Percentiles rank a stretch among this genome's conserved stretches.
Evolutionary conservation across 1,140 invertebrate genomes (phyloP).

Genomic region (Solen grandis): DNA sequence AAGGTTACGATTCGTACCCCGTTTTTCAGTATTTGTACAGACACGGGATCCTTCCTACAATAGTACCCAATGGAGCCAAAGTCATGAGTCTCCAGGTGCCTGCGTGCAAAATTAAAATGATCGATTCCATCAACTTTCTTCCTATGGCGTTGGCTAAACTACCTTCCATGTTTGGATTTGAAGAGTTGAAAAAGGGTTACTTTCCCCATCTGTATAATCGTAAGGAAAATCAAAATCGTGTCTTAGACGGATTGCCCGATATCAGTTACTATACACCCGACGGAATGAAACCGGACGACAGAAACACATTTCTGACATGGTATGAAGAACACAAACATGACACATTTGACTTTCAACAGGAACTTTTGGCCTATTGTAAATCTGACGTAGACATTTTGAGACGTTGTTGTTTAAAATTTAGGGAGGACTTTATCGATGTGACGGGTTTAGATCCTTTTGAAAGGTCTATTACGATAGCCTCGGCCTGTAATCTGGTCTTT

Average conservation of each 20-base stretch:
- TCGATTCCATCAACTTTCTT: slow-evolving; percentile 35
- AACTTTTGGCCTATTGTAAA: slow-evolving; percentile 23
- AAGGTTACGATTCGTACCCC: slow-evolving; percentile 55
- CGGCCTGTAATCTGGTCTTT: slow-evolving; percentile 13
- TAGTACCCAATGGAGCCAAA: slow-evolving; percentile 55
- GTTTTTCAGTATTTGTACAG: slow-evolving; percentile 49
- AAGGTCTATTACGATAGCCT: slow-evolving; percentile 27
- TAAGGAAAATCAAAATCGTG: slow-evolving; percentile 42
- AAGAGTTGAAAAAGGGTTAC: slow-evolving; percentile 57
- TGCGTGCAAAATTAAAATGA: slow-evolving; percentile 34
- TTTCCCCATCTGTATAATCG: slow-evolving; percentile 61
- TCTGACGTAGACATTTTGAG: slow-evolving; percentile 52
- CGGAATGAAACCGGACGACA: slow-evolving; percentile 7
- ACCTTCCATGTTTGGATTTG: slow-evolving; percentile 45
- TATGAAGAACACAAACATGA: slow-evolving; percentile 21
- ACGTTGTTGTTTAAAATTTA: slow-evolving; percentile 3
- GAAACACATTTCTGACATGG: slow-evolving; percentile 35
- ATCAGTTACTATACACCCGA: slow-evolving; percentile 16
- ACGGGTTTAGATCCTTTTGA: slow-evolving; percentile 21
- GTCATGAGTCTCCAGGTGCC: slow-evolving; percentile 44
- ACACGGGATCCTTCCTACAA: slow-evolving; percentile 51
- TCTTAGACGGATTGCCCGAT: slow-evolving; percentile 14
- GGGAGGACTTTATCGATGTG: neutral
- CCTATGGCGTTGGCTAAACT: slow-evolving; percentile 53
- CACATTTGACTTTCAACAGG: slow-evolving; percentile 33